These are phyloP conservation scores for Cyprinodon variegatus DNA, from an alignment of 2,113 vertebrate species.

Conservation along the genomic window DNA sequence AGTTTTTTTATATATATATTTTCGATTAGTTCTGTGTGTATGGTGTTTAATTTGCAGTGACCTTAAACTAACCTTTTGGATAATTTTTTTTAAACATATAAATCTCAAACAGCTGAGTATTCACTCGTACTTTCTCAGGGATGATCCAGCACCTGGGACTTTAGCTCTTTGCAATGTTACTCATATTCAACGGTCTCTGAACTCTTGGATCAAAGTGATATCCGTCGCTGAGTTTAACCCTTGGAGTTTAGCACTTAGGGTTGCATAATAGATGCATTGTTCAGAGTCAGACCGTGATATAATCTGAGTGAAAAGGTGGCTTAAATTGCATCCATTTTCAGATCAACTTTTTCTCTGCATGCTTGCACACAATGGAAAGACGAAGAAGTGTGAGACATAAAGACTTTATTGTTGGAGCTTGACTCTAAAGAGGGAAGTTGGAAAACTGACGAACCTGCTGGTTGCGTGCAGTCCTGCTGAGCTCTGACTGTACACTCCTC, in stretches of 20 bases:
- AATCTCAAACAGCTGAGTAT: constrained; percentile 13
- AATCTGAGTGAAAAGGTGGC: constrained; percentile 39
- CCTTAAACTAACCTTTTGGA: background rate
- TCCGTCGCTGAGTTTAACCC: background rate
- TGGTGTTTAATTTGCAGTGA: background rate
- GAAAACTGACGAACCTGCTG: constrained; percentile 51
- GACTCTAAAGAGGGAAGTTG: constrained; percentile 46
- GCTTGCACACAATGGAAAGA: constrained; percentile 11
- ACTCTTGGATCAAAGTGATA: constrained; percentile 23
- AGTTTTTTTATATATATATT: constrained; percentile 8
- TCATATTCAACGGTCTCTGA: constrained; percentile 29
- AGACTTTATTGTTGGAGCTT: constrained; percentile 45
- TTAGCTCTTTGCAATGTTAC: constrained; percentile 40
- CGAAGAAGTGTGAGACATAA: constrained; percentile 29
- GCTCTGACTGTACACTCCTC: constrained; percentile 34
- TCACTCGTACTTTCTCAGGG: constrained; percentile 49
- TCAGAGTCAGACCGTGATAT: background rate
- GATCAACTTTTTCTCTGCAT: constrained; percentile 10
- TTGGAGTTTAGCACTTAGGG: background rate
- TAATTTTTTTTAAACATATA: constrained; percentile 14
- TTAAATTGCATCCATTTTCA: constrained; percentile 14
- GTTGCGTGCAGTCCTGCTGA: constrained; percentile 45
- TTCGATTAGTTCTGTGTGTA: constrained; percentile 1
- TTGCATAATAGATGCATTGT: constrained; percentile 27
- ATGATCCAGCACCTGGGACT: constrained; percentile 48